Percentiles rank a stretch among this genome's conserved stretches.
Evolutionary conservation across 2,888 invertebrate species (phyloP).

Genomic region (Glaucopsyche alexis): DNA sequence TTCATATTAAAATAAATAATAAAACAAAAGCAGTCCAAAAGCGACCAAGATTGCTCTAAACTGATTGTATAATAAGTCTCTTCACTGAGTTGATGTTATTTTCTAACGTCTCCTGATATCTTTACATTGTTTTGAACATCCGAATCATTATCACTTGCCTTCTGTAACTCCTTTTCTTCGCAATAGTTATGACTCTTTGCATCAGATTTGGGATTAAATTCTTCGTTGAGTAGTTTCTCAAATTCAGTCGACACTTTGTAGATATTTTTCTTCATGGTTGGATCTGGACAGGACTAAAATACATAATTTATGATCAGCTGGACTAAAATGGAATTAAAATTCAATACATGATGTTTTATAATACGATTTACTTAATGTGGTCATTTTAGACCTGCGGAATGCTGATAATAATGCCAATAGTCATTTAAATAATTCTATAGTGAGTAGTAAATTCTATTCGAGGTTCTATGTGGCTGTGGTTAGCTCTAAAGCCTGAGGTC

Average conservation of each 20-base stretch:
- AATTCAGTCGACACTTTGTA: slow-evolving; percentile 71
- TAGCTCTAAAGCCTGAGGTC: no score
- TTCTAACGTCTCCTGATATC: slow-evolving; percentile 38
- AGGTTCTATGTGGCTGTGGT: no score
- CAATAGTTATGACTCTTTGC: slow-evolving; percentile 51
- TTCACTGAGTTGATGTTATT: slow-evolving; percentile 34
- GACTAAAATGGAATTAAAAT: no score
- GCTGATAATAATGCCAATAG: no score
- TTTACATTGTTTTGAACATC: slow-evolving; percentile 50
- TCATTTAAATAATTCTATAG: no score
- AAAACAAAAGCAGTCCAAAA: not conserved
- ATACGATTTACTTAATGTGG: no score
- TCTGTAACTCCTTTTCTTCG: slow-evolving; percentile 44
- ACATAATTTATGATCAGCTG: slow-evolving; percentile 1
- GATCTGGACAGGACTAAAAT: slow-evolving; percentile 68
- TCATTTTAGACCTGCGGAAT: no score
- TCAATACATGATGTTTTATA: no score
- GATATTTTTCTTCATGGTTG: slow-evolving; percentile 67
- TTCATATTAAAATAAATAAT: not conserved
- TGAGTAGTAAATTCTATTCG: no score
- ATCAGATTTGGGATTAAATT: slow-evolving; percentile 65
- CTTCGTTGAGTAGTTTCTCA: slow-evolving; percentile 67
- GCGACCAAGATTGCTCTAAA: not conserved
- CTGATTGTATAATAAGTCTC: not conserved
- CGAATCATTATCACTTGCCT: slow-evolving; percentile 51